Conservation (phyloP, 2,797 vertebrate species). For the Cirrhinus mrigala region DNA sequence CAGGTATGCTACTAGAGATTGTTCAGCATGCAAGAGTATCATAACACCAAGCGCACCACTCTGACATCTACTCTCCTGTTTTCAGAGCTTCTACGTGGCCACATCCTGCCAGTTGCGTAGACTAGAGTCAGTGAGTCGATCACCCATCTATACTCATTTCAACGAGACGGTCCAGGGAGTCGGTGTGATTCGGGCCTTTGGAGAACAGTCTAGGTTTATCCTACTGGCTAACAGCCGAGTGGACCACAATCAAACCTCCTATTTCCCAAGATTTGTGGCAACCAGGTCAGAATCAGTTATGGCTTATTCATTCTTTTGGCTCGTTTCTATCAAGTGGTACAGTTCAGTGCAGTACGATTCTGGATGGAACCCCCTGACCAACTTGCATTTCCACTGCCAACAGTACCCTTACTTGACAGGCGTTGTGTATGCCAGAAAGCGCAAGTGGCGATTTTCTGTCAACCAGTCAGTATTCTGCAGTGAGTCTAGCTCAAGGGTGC, state of each 20-base stretch:
- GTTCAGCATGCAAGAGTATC: neutral
- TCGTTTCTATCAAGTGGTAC: too few species aligned
- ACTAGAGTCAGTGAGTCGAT: slow-evolving; percentile 90
- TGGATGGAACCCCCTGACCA: too few species aligned
- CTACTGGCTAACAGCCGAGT: slow-evolving; percentile 82
- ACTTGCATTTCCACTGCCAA: too few species aligned
- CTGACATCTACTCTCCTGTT: slow-evolving; percentile 58
- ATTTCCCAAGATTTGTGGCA: slow-evolving; percentile 91
- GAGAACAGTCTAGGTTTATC: slow-evolving; percentile 85
- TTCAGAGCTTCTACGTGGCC: slow-evolving; percentile 91
- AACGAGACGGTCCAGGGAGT: slow-evolving; percentile 94
- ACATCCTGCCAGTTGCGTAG: slow-evolving; percentile 94
- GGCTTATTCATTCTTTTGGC: neutral
- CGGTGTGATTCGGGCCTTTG: slow-evolving; percentile 89
- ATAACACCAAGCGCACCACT: neutral
- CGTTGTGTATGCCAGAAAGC: too few species aligned
- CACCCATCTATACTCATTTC: slow-evolving; percentile 93
- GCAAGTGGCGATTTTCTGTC: too few species aligned
- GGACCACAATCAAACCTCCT: slow-evolving; percentile 89
- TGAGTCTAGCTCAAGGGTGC: too few species aligned
- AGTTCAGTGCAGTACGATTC: too few species aligned
- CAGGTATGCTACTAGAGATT: slow-evolving; percentile 48
- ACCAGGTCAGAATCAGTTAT: slow-evolving; percentile 84
- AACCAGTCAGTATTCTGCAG: too few species aligned
- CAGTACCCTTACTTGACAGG: too few species aligned